A percentile compares a stretch with the other conserved stretches of the same genome.
These are phyloP conservation scores for Phainopepla nitens DNA, from an alignment of 2,113 vertebrate species.

Conservation along the genomic window DNA sequence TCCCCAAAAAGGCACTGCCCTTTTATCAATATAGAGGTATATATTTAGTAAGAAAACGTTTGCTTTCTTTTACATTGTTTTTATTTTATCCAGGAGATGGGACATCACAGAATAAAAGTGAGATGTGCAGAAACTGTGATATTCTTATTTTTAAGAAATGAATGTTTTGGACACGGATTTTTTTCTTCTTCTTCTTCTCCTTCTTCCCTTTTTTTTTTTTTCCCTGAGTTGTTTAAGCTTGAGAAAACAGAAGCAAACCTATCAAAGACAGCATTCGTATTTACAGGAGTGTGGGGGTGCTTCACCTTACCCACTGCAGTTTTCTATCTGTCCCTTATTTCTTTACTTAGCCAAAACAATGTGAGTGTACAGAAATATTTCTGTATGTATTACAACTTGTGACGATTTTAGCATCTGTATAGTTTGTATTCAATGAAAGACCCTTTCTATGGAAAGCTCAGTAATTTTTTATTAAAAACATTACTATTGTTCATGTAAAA, in stretches of 20 bases:
- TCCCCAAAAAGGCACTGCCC: not conserved
- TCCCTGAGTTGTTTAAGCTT: constrained; percentile 48
- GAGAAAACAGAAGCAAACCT: constrained; percentile 31
- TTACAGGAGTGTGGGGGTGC: not conserved
- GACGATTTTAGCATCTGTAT: constrained; percentile 73
- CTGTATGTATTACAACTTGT: constrained; percentile 69
- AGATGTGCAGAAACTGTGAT: constrained; percentile 33
- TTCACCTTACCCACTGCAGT: constrained; percentile 4
- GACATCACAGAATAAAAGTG: constrained; percentile 36
- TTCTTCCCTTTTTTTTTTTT: not conserved
- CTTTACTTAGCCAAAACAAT: constrained; percentile 73
- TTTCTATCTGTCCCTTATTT: constrained; percentile 59
- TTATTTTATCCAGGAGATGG: constrained; percentile 38
- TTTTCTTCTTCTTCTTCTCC: not conserved
- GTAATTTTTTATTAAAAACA: constrained; percentile 81
- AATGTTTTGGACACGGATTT: not conserved
- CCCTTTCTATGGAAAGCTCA: constrained; percentile 81
- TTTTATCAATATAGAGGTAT: constrained; percentile 10
- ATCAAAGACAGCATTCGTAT: not conserved
- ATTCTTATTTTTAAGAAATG: constrained; percentile 22
- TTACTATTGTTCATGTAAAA: constrained; percentile 79
- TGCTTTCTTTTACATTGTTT: constrained; percentile 41
- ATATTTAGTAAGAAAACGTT: constrained; percentile 10
- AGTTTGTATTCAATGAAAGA: constrained; percentile 74
- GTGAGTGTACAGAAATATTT: constrained; percentile 74